Percentiles rank a stretch among this genome's conserved stretches.
Evolutionary conservation across 1,140 invertebrate genomes (phyloP).

Genomic region (Mylabris phalerata): DNA sequence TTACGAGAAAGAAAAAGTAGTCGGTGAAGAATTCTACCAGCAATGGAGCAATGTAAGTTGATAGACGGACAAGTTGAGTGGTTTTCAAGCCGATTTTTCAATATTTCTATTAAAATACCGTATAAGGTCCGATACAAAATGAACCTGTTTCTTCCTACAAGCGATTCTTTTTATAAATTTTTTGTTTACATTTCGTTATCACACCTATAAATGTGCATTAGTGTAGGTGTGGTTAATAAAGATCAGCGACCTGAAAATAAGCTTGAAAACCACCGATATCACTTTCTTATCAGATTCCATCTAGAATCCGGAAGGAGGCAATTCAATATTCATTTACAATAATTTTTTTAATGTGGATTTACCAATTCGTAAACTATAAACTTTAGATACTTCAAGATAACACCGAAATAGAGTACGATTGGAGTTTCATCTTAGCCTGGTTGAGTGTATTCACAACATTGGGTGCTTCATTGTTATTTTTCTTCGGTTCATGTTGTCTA

Average conservation of each 20-base stretch:
- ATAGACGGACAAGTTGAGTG: neutral
- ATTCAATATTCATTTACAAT: no score
- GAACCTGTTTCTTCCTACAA: no score
- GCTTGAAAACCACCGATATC: no score
- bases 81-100: neutral
- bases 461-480: conserved; percentile 68
- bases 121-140: no score
- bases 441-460: conserved; percentile 68
- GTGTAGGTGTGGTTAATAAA: no score
- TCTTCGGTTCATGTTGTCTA: conserved; percentile 71
- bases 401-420: conserved; percentile 65
- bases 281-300: no score
- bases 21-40: conserved; percentile 83
- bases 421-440: conserved; percentile 82
- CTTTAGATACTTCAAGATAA: conserved; percentile 63
- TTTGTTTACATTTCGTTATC: neutral
- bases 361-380: neutral
- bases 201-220: no score
- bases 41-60: conserved; percentile 85
- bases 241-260: no score
- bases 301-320: no score
- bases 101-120: neutral
- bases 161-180: no score
- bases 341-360: no score
- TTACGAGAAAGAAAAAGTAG: conserved; percentile 88